Percentiles rank a stretch among this genome's conserved stretches.
Conservation (phyloP, 2,113 vertebrate species). For the Ictalurus furcatus region DNA sequence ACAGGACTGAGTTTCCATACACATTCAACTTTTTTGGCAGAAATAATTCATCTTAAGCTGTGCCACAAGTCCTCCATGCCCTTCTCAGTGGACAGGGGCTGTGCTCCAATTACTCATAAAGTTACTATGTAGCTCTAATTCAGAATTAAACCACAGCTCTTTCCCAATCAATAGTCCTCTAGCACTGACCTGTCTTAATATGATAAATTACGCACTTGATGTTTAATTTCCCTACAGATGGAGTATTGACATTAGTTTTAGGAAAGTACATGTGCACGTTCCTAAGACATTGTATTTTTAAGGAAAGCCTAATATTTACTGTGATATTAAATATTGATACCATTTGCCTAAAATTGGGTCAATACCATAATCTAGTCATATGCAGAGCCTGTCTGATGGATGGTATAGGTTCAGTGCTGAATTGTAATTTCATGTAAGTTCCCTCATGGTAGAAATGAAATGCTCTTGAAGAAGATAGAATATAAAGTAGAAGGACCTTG, state of each 20-base stretch:
- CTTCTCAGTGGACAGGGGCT: conserved; percentile 48
- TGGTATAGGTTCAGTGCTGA: background rate
- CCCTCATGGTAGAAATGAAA: background rate
- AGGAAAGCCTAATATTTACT: conserved; percentile 23
- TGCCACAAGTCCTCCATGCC: conserved; percentile 45
- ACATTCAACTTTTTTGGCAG: conserved; percentile 45
- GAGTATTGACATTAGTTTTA: conserved; percentile 53
- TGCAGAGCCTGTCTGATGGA: background rate
- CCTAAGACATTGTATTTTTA: conserved; percentile 30
- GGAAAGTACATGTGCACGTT: conserved; percentile 31
- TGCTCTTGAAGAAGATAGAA: conserved; percentile 14
- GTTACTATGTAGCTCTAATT: conserved; percentile 47
- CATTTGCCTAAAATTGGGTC: conserved; percentile 12
- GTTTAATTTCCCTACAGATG: conserved; percentile 52
- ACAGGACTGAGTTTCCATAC: conserved; percentile 40
- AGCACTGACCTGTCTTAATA: conserved; percentile 42
- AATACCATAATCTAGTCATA: conserved; percentile 12
- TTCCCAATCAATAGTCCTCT: conserved; percentile 58
- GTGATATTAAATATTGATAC: conserved; percentile 42
- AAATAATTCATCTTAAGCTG: conserved; percentile 56
- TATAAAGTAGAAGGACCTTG: background rate
- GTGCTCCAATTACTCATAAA: conserved; percentile 58
- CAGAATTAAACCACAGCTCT: conserved; percentile 49
- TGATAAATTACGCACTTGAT: conserved; percentile 58
- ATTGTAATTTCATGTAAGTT: conserved; percentile 10